Evolutionary conservation across 1,140 invertebrate species (phyloP).

Genomic region (Scaptomyza pallida): DNA sequence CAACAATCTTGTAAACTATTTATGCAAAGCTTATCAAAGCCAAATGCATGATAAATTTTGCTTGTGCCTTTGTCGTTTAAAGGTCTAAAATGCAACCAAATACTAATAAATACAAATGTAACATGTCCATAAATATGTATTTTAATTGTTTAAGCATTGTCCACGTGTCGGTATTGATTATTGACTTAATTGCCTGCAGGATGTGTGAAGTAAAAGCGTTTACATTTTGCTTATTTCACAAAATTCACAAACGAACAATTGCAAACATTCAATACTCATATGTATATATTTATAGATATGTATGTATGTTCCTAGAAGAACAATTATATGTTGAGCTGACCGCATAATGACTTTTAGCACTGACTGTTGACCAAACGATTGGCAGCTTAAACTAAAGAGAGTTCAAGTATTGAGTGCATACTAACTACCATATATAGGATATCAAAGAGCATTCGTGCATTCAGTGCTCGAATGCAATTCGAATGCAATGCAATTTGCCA

Average conservation of each 20-base stretch:
- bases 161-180: slow-evolving; percentile 16
- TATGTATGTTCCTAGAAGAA: neutral
- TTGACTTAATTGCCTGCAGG: slow-evolving; percentile 22
- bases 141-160: slow-evolving; percentile 29
- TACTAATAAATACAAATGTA: neutral
- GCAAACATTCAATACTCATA: too few species aligned
- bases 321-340: neutral
- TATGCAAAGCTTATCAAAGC: too few species aligned
- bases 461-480: slow-evolving; percentile 12
- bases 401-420: neutral
- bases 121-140: slow-evolving; percentile 6
- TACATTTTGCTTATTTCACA: neutral
- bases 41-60: too few species aligned
- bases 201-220: slow-evolving; percentile 2
- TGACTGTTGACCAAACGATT: slow-evolving; percentile 5
- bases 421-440: too few species aligned
- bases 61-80: too few species aligned
- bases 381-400: slow-evolving; percentile 5
- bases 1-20: too few species aligned
- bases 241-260: too few species aligned
- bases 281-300: too few species aligned
- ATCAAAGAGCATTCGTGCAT: slow-evolving; percentile 36
- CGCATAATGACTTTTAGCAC: slow-evolving; percentile 10
- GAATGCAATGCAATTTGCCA: slow-evolving; percentile 17
- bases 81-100: too few species aligned